Base-by-base conservation (phyloP, 92 coral and sea anemone genomes). In the Porites divaricata region DNA sequence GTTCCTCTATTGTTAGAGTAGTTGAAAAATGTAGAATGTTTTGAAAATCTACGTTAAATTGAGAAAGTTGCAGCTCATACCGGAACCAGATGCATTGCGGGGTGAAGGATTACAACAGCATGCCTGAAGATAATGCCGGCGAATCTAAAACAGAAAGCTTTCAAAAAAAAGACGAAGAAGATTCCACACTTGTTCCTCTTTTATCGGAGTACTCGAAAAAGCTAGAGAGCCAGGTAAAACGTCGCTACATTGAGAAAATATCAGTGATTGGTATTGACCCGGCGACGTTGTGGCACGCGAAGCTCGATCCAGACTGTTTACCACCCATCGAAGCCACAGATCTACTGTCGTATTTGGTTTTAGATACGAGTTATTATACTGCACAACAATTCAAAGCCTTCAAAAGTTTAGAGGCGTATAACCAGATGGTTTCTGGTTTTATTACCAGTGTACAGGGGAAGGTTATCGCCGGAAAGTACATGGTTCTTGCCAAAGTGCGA, bases 351-450 rank as follows among this genome's bases (percentile, higher is more conserved):
- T 77, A 77, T 59, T 77, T 76, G 20, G 87, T 82, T 16, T 25
- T 73, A 57, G 87, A 54, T 22, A 70, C 81, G 58, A 81, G 86
- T n/a, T 81, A 28, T 72, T 81, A 81, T 51, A 81, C 86, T 8
- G 50, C 76, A 23, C 80, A 81, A n/a, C 86, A 74, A 79, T 76
- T 80, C 19, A 80, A 80, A 80, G 56, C 79, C 23, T 80, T 70
- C 74, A 23, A 67, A 22, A 69, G 85, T 67, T 53, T 80, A 19
- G 16, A 59, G 64, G 16, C 45, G 45, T 35, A 35, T 35, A 35
- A 35, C 45, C 45, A 35, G 45, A 35, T 35, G 45, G 45, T 28
- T 28, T 28, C 35, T 28, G 35, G 35, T 28, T 28, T 28, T 28
- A 28, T 28, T 28, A 28, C 35, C 35, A 28, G 35, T 28, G 35